Percentiles rank a stretch among this genome's conserved stretches.
Evolutionary conservation across 2,797 vertebrate genomes (phyloP).

Genomic region (Periophthalmus magnuspinnatus): DNA sequence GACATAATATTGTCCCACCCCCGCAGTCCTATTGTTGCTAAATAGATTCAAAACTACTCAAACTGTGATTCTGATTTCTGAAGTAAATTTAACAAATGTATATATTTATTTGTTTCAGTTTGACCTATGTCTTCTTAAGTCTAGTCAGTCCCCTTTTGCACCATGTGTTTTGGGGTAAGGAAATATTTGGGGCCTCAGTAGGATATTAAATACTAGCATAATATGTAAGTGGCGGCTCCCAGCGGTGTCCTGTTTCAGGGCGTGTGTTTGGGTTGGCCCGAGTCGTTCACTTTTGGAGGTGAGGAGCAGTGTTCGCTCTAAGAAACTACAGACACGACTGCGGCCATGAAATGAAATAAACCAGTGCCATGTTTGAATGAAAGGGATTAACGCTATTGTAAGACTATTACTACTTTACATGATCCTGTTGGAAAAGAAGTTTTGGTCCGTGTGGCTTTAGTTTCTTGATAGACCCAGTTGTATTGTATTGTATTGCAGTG

Average conservation of each 20-base stretch:
- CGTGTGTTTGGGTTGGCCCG: slow-evolving; percentile 65
- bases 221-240: slow-evolving; percentile 59
- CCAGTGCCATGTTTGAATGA: neutral
- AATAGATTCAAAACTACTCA: neutral
- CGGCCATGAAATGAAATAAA: slow-evolving; percentile 9
- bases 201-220: slow-evolving; percentile 73
- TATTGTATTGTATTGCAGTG: no score
- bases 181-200: slow-evolving; percentile 65
- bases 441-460: neutral
- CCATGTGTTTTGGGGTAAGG: slow-evolving; percentile 58
- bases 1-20: no score
- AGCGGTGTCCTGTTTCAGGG: slow-evolving; percentile 57
- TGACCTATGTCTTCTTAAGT: slow-evolving; percentile 23
- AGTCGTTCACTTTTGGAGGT: slow-evolving; percentile 55
- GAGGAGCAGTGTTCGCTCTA: slow-evolving; percentile 42
- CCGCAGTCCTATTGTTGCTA: no score
- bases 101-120: slow-evolving; percentile 29
- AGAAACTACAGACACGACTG: slow-evolving; percentile 17
- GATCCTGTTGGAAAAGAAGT: neutral
- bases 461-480: neutral
- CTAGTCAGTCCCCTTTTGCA: slow-evolving; percentile 39
- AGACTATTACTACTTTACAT: neutral
- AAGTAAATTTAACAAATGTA: slow-evolving; percentile 1
- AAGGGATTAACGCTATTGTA: neutral
- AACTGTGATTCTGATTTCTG: neutral